Evolutionary conservation across 1,140 invertebrate species (phyloP).

Genomic region (Rhagoletis pomonella): DNA sequence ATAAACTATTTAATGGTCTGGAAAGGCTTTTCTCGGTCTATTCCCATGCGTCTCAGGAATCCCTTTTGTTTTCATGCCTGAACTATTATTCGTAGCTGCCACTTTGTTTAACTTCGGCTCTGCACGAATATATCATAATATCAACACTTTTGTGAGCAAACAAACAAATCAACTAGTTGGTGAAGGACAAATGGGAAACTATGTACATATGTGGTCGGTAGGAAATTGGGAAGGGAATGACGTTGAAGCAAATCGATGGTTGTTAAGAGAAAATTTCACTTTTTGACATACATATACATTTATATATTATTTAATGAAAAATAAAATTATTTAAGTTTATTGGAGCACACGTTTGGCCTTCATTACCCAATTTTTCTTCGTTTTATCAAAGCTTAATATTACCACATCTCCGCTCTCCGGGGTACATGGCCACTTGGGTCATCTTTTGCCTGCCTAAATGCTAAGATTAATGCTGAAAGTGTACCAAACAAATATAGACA

Average conservation of each 20-base stretch:
- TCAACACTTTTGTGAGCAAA: slow-evolving; percentile 37
- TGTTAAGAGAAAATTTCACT: too few relatives aligned
- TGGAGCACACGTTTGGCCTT: too few relatives aligned
- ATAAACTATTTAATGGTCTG: slow-evolving; percentile 51
- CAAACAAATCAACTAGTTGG: slow-evolving; percentile 44
- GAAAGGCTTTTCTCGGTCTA: slow-evolving; percentile 10
- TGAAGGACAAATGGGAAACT: background rate
- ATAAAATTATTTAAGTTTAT: too few relatives aligned
- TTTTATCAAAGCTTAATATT: background rate
- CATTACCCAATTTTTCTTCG: background rate
- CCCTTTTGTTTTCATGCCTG: slow-evolving; percentile 12
- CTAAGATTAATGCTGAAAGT: slow-evolving; percentile 19
- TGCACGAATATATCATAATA: slow-evolving; percentile 22
- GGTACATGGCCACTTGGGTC: background rate
- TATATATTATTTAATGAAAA: too few relatives aligned
- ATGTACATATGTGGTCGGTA: background rate
- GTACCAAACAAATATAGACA: slow-evolving; percentile 33
- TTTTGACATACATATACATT: too few relatives aligned
- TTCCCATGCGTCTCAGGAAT: slow-evolving; percentile 7
- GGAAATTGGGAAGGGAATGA: background rate
- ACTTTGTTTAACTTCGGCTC: background rate
- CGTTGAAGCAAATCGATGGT: background rate
- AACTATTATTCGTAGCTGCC: background rate
- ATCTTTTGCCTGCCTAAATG: background rate
- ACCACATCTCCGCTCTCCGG: background rate